A percentile compares a stretch with the other conserved stretches of the same genome.
Evolutionary conservation across 2,888 invertebrate genomes (phyloP).

Genomic region (Leptinotarsa rubiginosa): DNA sequence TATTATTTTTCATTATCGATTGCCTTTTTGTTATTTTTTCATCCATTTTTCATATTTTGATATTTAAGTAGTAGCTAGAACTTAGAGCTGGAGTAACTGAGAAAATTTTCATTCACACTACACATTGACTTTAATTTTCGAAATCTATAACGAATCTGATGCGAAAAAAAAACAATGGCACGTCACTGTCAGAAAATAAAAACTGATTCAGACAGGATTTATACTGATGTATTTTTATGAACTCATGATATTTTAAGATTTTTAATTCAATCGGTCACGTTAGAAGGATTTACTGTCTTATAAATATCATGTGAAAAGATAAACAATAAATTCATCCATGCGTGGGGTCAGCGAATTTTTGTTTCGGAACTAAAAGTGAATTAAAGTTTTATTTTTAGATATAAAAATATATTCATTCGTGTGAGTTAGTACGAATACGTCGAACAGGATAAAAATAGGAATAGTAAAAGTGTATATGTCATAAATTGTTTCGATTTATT

Average conservation of each 20-base stretch:
- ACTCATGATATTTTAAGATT: slow-evolving; percentile 1
- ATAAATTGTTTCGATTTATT: no score
- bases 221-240: not conserved
- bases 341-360: slow-evolving; percentile 25
- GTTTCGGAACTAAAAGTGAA: slow-evolving; percentile 10
- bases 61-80: no score
- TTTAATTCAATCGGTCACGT: slow-evolving; percentile 1
- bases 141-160: not conserved
- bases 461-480: not conserved
- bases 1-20: no score
- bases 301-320: slow-evolving; percentile 17
- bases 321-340: slow-evolving; percentile 24
- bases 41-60: no score
- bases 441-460: not conserved
- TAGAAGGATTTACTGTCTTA: not conserved
- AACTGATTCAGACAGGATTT: not conserved
- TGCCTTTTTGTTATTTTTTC: no score
- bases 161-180: not conserved
- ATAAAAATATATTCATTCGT: not conserved
- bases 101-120: no score
- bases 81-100: no score
- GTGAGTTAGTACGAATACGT: not conserved
- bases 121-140: not conserved
- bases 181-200: not conserved
- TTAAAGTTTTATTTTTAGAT: slow-evolving; percentile 3